These are phyloP conservation scores for Hypselothyrea guttata DNA, from an alignment of 2,888 invertebrate genomes.

Conservation along the genomic window DNA sequence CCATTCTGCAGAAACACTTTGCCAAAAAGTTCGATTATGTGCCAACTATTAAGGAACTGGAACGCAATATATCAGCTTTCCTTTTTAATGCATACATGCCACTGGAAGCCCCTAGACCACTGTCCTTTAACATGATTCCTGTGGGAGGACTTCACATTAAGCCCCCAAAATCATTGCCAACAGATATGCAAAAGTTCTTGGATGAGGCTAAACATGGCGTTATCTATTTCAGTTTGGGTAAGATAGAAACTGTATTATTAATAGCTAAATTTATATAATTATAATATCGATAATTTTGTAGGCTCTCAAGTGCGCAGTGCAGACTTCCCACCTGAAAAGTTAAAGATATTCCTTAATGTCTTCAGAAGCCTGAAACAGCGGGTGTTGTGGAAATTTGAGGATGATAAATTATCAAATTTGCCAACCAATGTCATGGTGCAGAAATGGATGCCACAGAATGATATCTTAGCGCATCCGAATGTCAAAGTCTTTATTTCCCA, in stretches of 20 bases:
- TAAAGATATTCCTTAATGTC: constrained; percentile 77
- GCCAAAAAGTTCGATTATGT: constrained; percentile 55
- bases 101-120: constrained; percentile 80
- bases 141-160: constrained; percentile 84
- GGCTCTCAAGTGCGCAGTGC: constrained; percentile 82
- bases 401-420: constrained; percentile 75
- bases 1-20: constrained; percentile 68
- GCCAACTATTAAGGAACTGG: constrained; percentile 81
- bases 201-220: constrained; percentile 69
- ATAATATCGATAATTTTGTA: constrained; percentile 15
- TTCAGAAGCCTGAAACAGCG: constrained; percentile 81
- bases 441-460: constrained; percentile 83
- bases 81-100: constrained; percentile 83
- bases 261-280: no score
- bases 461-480: constrained; percentile 82
- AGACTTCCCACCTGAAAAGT: constrained; percentile 78
- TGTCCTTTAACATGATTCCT: constrained; percentile 82
- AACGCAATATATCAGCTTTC: constrained; percentile 81
- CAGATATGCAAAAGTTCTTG: constrained; percentile 79
- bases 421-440: constrained; percentile 81
- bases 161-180: constrained; percentile 63
- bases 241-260: constrained; percentile 8
- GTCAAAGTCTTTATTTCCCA: constrained; percentile 82
- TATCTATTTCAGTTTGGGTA: constrained; percentile 81
- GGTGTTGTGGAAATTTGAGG: constrained; percentile 83